A percentile compares a stretch with the other conserved stretches of the same genome.
Conservation (phyloP, 2,113 vertebrate genomes). For the Rutilus rutilus region DNA sequence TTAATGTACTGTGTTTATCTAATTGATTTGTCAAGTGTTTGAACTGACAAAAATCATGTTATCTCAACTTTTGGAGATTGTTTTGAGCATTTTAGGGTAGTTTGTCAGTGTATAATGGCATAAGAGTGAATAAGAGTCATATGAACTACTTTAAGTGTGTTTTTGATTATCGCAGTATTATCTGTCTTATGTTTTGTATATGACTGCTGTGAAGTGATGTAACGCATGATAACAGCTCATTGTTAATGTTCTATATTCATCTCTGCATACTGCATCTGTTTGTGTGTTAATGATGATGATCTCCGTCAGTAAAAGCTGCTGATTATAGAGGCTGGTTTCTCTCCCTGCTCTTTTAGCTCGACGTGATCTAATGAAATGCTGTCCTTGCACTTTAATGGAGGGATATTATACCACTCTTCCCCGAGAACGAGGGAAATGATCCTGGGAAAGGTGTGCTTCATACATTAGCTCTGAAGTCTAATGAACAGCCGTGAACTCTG, state of each 20-base stretch:
- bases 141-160: too few species aligned
- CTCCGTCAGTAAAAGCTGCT: background rate
- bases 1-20: too few species aligned
- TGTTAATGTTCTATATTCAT: background rate
- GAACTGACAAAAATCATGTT: too few species aligned
- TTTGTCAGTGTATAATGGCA: background rate
- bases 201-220: background rate
- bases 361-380: conserved; percentile 3
- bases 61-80: too few species aligned
- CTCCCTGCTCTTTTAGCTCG: background rate
- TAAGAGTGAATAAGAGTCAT: background rate
- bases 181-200: background rate
- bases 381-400: background rate
- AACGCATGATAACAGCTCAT: too few species aligned
- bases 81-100: background rate
- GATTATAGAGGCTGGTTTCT: background rate
- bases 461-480: conserved; percentile 70
- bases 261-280: background rate
- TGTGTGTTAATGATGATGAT: background rate
- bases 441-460: conserved; percentile 66
- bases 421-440: conserved; percentile 50
- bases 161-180: background rate
- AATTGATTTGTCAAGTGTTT: too few species aligned
- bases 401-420: background rate
- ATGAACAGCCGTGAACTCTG: conserved; percentile 70